Percentiles rank a stretch among this genome's conserved stretches.
Conservation (phyloP, 2,797 vertebrate genomes). For the Amphiprion clarkii region DNA sequence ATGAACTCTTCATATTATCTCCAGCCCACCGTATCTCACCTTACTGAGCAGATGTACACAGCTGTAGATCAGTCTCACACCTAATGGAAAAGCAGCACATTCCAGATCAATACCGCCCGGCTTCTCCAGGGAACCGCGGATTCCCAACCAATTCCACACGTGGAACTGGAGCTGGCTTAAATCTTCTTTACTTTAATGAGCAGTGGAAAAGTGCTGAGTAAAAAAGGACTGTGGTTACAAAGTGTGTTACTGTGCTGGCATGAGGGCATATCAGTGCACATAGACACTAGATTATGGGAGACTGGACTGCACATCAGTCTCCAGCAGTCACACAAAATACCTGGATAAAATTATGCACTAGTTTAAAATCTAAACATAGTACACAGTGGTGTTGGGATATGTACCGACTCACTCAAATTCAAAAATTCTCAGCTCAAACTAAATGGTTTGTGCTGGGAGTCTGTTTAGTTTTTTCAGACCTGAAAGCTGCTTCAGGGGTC, state of each 20-base stretch:
- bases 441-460: not conserved
- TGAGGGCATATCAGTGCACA: not conserved
- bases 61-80: conserved; percentile 40
- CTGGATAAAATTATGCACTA: not conserved
- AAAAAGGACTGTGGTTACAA: conserved; percentile 31
- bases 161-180: conserved; percentile 41
- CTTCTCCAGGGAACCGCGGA: conserved; percentile 29
- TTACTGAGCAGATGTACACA: conserved; percentile 1
- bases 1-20: conserved; percentile 22
- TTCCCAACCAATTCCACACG: conserved; percentile 44
- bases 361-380: not conserved
- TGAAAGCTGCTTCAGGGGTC: no score
- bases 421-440: not conserved
- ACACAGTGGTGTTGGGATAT: not conserved
- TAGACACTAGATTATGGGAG: not conserved
- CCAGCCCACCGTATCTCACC: not conserved
- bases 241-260: conserved; percentile 6
- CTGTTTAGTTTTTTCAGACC: not conserved
- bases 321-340: conserved; percentile 12
- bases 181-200: conserved; percentile 51
- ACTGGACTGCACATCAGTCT: not conserved
- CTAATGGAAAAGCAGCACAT: conserved; percentile 60
- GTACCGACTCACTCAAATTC: not conserved
- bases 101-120: conserved; percentile 58
- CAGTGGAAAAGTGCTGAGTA: conserved; percentile 43